phyloP scores from a whole-genome alignment of 2,113 vertebrate genomes.

The Orientallactaga bullata region DNA sequence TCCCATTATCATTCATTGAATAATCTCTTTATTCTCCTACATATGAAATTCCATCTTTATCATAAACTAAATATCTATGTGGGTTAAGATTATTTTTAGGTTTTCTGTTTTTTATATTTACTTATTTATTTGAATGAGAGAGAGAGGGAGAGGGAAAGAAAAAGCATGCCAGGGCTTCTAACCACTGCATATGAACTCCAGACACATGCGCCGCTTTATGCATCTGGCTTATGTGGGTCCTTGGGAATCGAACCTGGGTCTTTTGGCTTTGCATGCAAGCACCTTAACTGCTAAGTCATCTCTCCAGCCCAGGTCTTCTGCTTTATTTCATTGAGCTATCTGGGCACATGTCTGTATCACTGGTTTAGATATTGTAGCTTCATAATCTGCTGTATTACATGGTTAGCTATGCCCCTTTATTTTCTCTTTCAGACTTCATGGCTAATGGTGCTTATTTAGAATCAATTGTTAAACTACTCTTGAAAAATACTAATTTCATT shows the following conservation, averaged over 20 bases:
- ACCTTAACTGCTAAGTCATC: no score
- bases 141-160: no score
- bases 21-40: not conserved
- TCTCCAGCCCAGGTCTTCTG: not conserved
- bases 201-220: no score
- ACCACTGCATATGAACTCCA: no score
- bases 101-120: not conserved
- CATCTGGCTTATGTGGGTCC: no score
- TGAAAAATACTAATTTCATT: constrained; percentile 32
- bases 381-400: not conserved
- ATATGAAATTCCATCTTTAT: constrained; percentile 5
- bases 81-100: not conserved
- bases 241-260: no score
- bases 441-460: constrained; percentile 6
- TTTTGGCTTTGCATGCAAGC: no score
- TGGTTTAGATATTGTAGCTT: not conserved
- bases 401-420: not conserved
- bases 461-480: not conserved
- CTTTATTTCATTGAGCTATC: not conserved
- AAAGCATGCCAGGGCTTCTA: no score
- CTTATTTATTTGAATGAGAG: no score
- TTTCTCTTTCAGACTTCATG: constrained; percentile 19
- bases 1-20: not conserved
- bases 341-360: not conserved
- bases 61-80: not conserved